A percentile compares a stretch with the other conserved stretches of the same genome.
phyloP scores from a whole-genome alignment of 2,888 invertebrate species.

The Cepaea hortensis region DNA sequence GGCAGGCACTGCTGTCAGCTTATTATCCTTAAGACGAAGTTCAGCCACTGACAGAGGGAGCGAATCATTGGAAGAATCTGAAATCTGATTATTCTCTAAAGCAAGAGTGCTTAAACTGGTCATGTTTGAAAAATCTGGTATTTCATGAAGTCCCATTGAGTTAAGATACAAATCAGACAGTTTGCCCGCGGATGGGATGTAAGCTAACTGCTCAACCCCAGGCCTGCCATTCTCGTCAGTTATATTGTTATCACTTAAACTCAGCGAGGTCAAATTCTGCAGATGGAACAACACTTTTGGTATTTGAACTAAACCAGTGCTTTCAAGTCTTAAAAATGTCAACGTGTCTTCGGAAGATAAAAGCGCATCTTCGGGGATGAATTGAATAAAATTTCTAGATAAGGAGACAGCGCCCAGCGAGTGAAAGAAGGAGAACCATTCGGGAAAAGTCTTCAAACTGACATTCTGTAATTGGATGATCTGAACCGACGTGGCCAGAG shows the following conservation, averaged over 20 bases:
- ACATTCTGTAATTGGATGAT: neutral
- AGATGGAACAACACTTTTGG: conserved; percentile 3
- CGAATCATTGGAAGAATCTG: neutral
- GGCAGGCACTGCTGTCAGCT: neutral
- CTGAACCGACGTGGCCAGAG: neutral
- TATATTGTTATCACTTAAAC: neutral
- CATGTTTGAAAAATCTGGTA: neutral
- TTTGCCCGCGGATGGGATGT: no score
- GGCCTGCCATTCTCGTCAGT: neutral
- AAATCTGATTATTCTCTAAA: neutral
- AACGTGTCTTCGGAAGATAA: neutral
- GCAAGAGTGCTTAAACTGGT: neutral
- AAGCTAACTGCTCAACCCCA: neutral
- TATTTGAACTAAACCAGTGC: neutral
- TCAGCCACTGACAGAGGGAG: neutral
- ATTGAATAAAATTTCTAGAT: neutral
- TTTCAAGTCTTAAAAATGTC: neutral
- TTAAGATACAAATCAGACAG: neutral
- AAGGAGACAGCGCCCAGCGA: neutral
- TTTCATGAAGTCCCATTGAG: neutral
- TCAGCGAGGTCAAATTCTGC: neutral
- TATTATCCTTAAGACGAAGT: neutral
- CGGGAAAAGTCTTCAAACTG: neutral
- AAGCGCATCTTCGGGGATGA: neutral
- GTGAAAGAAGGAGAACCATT: neutral